Percentiles rank a stretch among this genome's conserved stretches.
Evolutionary conservation across 2,113 vertebrate species (phyloP).

Genomic region (Lepus americanus): DNA sequence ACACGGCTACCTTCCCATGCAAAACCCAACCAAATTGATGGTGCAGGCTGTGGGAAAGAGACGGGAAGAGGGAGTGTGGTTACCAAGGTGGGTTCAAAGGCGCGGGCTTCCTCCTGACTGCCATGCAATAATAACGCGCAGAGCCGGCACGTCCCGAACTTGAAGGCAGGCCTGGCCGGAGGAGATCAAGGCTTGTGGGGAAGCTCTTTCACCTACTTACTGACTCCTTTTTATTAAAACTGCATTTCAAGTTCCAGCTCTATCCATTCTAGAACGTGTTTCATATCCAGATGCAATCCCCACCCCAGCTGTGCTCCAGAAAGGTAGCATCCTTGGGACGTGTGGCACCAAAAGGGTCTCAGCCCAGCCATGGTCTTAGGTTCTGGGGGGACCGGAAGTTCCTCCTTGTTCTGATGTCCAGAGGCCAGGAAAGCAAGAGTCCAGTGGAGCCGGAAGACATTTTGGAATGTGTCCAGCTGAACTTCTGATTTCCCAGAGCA

Average conservation of each 20-base stretch:
- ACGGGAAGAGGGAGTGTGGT: background rate
- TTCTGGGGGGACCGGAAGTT: background rate
- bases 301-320: background rate
- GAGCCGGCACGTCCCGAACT: background rate
- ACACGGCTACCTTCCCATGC: background rate
- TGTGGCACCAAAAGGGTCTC: too few species aligned
- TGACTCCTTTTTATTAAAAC: background rate
- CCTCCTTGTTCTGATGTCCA: background rate
- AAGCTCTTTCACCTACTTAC: background rate
- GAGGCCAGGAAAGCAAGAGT: background rate
- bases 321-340: too few species aligned
- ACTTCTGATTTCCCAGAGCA: background rate
- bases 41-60: slow-evolving; percentile 68
- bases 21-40: background rate
- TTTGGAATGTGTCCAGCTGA: background rate
- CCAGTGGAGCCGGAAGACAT: background rate
- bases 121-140: background rate
- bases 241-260: background rate
- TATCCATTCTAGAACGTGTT: background rate
- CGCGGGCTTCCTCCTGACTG: too few species aligned
- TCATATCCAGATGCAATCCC: background rate
- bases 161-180: background rate
- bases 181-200: background rate
- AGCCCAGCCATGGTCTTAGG: too few species aligned
- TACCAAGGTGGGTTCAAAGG: slow-evolving; percentile 52